These are phyloP conservation scores for Conops quadrifasciatus DNA, from an alignment of 2,888 invertebrate species.

Conservation along the genomic window DNA sequence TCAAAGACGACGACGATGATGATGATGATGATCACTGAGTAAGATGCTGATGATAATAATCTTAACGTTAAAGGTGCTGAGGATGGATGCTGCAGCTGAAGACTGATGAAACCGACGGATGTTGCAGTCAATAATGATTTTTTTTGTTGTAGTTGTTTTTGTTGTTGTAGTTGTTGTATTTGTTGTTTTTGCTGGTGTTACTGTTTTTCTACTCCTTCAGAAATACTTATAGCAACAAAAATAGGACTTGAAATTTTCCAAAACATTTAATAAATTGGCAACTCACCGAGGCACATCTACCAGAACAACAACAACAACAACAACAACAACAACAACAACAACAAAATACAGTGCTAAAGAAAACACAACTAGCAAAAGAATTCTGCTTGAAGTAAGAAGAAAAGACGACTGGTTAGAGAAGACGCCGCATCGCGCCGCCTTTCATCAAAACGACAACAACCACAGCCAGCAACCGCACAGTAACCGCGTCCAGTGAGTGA, in stretches of 20 bases:
- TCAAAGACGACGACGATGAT: slow-evolving; percentile 20
- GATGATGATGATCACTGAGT: background rate
- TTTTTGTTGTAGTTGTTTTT: background rate
- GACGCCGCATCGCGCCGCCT: slow-evolving; percentile 26
- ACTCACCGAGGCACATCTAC: background rate
- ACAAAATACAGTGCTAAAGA: background rate
- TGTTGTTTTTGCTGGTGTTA: background rate
- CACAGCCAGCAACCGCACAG: slow-evolving; percentile 13
- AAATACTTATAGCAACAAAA: background rate
- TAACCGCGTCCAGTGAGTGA: background rate
- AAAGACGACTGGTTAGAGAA: slow-evolving; percentile 5
- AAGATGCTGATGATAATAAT: background rate
- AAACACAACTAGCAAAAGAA: background rate
- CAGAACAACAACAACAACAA: background rate
- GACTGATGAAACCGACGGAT: too few species aligned
- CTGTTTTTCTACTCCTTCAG: background rate
- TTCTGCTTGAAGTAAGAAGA: background rate
- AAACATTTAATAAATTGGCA: slow-evolving; percentile 37
- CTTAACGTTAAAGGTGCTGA: background rate
- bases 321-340: too few species aligned
- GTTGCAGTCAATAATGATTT: too few species aligned
- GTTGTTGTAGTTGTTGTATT: background rate
- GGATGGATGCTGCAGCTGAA: background rate
- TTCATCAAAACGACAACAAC: slow-evolving; percentile 22
- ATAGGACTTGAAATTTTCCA: slow-evolving; percentile 30